Conservation (phyloP, 2,888 invertebrate genomes). For the Hydropsyche betteni region DNA sequence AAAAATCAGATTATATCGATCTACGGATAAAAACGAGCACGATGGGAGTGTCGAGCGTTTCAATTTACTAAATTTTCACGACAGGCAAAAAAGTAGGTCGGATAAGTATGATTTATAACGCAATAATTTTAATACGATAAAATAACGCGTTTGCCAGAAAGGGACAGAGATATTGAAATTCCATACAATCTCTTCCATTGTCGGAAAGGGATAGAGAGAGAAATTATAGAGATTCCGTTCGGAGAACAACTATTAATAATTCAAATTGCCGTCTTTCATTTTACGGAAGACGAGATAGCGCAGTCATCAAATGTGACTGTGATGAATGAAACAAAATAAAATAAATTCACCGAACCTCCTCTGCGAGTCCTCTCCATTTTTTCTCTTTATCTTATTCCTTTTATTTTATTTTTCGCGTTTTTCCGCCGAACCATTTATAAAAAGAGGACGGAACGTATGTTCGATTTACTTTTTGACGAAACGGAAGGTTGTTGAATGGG, state of each 20-base stretch:
- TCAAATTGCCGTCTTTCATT: slow-evolving; percentile 33
- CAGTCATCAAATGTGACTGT: slow-evolving; percentile 33
- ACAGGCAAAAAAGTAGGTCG: slow-evolving; percentile 5
- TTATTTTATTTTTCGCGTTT: slow-evolving; percentile 3
- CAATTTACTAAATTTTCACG: slow-evolving; percentile 14
- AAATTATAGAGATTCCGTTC: slow-evolving; percentile 32
- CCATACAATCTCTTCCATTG: too few relatives aligned
- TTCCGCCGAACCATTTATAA: too few relatives aligned
- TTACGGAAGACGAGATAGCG: slow-evolving; percentile 33
- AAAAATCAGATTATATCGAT: slow-evolving; percentile 3
- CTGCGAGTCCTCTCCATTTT: not conserved
- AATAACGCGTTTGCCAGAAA: not conserved
- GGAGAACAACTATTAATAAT: slow-evolving; percentile 31
- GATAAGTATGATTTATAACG: slow-evolving; percentile 26
- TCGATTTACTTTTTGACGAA: too few relatives aligned
- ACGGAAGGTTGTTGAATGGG: too few relatives aligned
- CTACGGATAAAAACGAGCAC: not conserved
- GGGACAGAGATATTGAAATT: too few relatives aligned
- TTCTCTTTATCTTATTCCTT: too few relatives aligned
- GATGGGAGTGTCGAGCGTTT: not conserved
- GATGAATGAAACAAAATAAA: slow-evolving; percentile 31
- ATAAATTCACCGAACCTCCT: slow-evolving; percentile 28
- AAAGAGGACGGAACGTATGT: too few relatives aligned
- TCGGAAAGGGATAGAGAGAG: not conserved
- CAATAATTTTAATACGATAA: slow-evolving; percentile 32